phyloP scores from a whole-genome alignment of 2,888 invertebrate species.

The Agrochola litura region DNA sequence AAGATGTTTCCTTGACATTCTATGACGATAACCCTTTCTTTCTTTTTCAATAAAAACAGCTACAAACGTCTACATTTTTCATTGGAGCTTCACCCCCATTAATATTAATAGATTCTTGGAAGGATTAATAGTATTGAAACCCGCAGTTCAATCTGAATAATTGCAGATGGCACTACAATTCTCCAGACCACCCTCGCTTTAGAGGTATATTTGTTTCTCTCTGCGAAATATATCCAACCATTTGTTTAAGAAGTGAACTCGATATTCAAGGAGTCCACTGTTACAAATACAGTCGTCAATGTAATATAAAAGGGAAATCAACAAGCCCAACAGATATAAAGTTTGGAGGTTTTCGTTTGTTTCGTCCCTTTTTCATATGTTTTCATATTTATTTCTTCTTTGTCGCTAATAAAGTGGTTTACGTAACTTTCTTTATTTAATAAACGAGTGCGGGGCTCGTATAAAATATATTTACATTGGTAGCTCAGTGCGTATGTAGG shows the following conservation, averaged over 20 bases:
- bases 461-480: constrained; percentile 74
- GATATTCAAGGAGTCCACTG: constrained; percentile 33
- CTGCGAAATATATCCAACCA: constrained; percentile 42
- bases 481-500: constrained; percentile 73
- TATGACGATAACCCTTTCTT: constrained; percentile 50
- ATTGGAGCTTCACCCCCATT: constrained; percentile 72
- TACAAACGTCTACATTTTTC: constrained; percentile 74
- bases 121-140: constrained; percentile 86
- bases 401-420: constrained; percentile 65
- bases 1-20: constrained; percentile 31
- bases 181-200: constrained; percentile 43
- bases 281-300: constrained; percentile 32
- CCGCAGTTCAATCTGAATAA: constrained; percentile 84
- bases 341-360: constrained; percentile 54
- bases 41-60: constrained; percentile 58
- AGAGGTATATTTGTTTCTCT: constrained; percentile 52
- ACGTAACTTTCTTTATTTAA: constrained; percentile 76
- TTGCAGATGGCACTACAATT: constrained; percentile 74
- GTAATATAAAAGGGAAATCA: constrained; percentile 53
- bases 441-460: constrained; percentile 74
- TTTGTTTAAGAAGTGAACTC: constrained; percentile 52
- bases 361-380: constrained; percentile 62
- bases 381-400: constrained; percentile 60
- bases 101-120: constrained; percentile 74
- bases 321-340: constrained; percentile 57